Evolutionary conservation across 2,113 vertebrate genomes (phyloP), one percentile per base, ranked within the genome.

Genomic region (Melierax canorus): DNA sequence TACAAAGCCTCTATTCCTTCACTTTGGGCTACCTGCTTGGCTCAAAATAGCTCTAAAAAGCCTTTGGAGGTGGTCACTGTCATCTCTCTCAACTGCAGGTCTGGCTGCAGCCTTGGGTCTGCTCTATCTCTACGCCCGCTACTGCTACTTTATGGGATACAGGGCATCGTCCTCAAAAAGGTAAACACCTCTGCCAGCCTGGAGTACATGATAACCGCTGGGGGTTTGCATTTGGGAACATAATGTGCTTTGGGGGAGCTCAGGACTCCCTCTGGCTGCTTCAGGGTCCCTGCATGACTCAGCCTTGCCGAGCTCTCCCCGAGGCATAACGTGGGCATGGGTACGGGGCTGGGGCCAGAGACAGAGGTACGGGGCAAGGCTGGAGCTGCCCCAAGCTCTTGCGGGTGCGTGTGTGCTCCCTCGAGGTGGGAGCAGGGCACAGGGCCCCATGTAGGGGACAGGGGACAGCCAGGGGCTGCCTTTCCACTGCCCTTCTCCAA

Each of bases 111-210:
- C 98, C 59, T 98, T 98, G 22, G 99, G 99, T 6, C 60, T 99
- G 24, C 82, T 99, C 18, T 99, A 99, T 62, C 90, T 99, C 27
- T 98, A 91, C 1, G 95, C 88, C 60, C 99, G 99, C 9, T 98
- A 98, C 88, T 94, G 83, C n/a, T 99, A 99, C 97, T 99, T 99
- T 41, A 89, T 58, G 21, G 99, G 99, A 38, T 99, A 99, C 36
- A 91, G 97, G 2, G 18, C 95, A 77, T 99, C 99, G 0, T 81
- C 99, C 12, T 97, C 97, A 30, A 97, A 97, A 73, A 99, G 99
- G 99, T 99, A 97, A 96, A 50, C 4, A 94, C 21, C 14, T 58
- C 88, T 39, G 51, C 62, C 63, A 69, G 64, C 24, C 60, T 34
- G 24, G 30, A 60, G n/a, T 10, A 10, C 1, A 1, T 3, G 5